Evolutionary conservation across 2,888 invertebrate species (phyloP).

Genomic region (Leptopilina syphax): DNA sequence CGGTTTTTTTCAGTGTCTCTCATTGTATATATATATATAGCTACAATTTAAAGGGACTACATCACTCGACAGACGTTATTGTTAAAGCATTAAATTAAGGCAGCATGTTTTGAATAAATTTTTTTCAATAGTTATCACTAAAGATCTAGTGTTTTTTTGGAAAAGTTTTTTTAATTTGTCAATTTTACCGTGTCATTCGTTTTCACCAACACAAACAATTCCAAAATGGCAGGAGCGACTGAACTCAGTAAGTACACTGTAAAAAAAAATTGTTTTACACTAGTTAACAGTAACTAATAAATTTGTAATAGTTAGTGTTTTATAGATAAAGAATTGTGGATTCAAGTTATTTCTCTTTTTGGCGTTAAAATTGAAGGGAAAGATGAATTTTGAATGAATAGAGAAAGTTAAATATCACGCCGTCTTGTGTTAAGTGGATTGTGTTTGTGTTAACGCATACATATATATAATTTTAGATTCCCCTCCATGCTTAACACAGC

Average conservation of each 20-base stretch:
- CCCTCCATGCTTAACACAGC: constrained; percentile 25
- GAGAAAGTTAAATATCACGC: constrained; percentile 69
- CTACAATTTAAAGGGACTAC: neutral
- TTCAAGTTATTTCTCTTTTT: constrained; percentile 16
- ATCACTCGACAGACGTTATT: neutral
- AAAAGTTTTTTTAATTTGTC: neutral
- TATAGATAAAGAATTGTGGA: neutral
- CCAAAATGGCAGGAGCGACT: constrained; percentile 74
- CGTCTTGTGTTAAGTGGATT: constrained; percentile 56
- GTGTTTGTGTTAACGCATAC: constrained; percentile 5
- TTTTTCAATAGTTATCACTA: neutral
- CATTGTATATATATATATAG: neutral
- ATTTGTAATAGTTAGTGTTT: neutral
- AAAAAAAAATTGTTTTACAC: constrained; percentile 51
- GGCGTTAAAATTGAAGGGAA: constrained; percentile 6
- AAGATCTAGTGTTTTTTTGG: neutral
- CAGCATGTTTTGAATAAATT: neutral
- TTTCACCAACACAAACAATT: constrained; percentile 50
- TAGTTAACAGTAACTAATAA: neutral
- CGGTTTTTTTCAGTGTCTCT: neutral
- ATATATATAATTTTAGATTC: neutral
- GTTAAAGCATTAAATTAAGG: neutral
- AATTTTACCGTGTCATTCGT: constrained; percentile 27
- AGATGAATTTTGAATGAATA: neutral
- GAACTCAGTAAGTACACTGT: constrained; percentile 71